These are phyloP conservation scores for Drosophila quadrilineata DNA, from an alignment of 1,140 invertebrate species.

Conservation along the genomic window DNA sequence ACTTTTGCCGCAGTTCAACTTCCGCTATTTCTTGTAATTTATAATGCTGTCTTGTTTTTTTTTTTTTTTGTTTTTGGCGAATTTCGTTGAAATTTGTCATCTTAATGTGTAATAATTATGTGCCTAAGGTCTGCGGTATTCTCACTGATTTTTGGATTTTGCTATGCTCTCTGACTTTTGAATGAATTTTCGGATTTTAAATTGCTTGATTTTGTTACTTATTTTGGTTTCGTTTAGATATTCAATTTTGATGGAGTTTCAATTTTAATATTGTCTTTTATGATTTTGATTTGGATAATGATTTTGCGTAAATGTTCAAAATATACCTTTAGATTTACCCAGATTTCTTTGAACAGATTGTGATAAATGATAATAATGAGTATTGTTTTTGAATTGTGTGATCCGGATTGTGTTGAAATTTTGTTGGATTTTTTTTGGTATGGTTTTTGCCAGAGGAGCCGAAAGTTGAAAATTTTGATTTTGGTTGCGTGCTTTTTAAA, in stretches of 20 bases:
- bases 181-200: slow-evolving; percentile 12
- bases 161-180: slow-evolving; percentile 5
- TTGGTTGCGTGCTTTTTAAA: slow-evolving; percentile 33
- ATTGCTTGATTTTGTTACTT: slow-evolving; percentile 17
- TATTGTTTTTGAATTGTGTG: slow-evolving; percentile 52
- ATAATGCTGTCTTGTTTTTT: no score
- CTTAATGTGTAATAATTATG: slow-evolving; percentile 75
- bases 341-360: neutral
- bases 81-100: slow-evolving; percentile 70
- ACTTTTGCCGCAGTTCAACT: slow-evolving; percentile 78
- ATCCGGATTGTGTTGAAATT: slow-evolving; percentile 44
- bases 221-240: neutral
- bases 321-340: slow-evolving; percentile 22
- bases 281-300: slow-evolving; percentile 22
- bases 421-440: slow-evolving; percentile 49
- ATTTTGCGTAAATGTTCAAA: slow-evolving; percentile 6
- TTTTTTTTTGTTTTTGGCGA: slow-evolving; percentile 62
- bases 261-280: no score
- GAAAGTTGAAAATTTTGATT: slow-evolving; percentile 57
- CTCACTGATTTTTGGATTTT: slow-evolving; percentile 4
- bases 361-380: neutral
- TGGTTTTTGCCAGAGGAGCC: slow-evolving; percentile 61
- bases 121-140: slow-evolving; percentile 45
- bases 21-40: slow-evolving; percentile 75
- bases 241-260: neutral